Base-by-base conservation (phyloP, 2,888 invertebrate species). In the Lampropteryx suffumata region DNA sequence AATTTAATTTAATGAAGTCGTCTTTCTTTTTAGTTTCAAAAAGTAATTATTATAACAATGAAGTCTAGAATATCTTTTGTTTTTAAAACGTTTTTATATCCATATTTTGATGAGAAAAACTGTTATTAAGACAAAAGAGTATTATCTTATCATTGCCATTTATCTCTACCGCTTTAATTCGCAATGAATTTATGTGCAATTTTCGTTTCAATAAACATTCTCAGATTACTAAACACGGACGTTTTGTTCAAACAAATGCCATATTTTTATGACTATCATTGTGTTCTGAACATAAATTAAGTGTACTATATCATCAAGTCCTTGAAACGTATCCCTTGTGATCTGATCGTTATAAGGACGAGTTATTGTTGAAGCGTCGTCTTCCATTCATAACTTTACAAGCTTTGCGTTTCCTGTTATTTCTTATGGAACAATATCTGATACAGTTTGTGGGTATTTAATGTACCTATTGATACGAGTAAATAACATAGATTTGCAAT, bases 181-280 rank as follows among this genome's bases (percentile, higher is more conserved):
- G 21, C 21, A 3, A 21, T 21, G 5, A 5, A 21, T 21, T n/a
- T 3, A 28, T 8, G 8, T 12, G 27, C 36, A 21, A 17, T 24
- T 26, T 27, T 35, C 17, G 17, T 13, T 30, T 9, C 41, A 36
- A 48, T 51, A 51, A 59, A 56, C 48, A 59, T 49, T 54, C 56
- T 64, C 65, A 59, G 58, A 57, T 59, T 56, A 57, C 56, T 50
- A 51, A 42, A 49, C 47, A 57, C 53, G 42, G 13, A 53, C 55
- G 46, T 43, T 53, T 61, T 57, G 61, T 62, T 57, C 45, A 59
- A 65, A 64, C 59, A 62, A 59, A 60, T 63, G 61, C 68, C 71
- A 64, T 67, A 61, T 67, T 66, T 62, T 71, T 71, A 67, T 67
- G 66, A 62, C 58, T 61, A 49, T 48, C 44, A 60, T 57, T 61